Evolutionary conservation across 2,797 vertebrate species (phyloP).

Genomic region (Acrossocheilus wenchowensis): DNA sequence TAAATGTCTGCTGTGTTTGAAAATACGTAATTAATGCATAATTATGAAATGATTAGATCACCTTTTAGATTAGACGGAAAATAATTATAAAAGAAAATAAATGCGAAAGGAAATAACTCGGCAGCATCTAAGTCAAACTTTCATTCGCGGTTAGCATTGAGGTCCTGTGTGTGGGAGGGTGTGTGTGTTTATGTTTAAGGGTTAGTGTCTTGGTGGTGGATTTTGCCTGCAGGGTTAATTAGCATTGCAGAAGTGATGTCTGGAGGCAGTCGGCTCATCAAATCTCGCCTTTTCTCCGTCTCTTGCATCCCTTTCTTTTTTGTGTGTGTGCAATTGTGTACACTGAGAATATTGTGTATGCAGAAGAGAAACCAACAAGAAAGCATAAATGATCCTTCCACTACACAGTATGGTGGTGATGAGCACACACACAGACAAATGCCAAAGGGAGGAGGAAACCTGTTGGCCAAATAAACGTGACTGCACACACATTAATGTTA

Average conservation of each 20-base stretch:
- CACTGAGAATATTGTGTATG: constrained; percentile 44
- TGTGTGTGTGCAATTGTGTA: constrained; percentile 41
- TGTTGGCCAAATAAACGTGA: constrained; percentile 63
- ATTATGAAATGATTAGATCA: constrained; percentile 8
- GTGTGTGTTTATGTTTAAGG: constrained; percentile 44
- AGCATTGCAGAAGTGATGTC: constrained; percentile 78
- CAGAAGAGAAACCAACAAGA: constrained; percentile 44
- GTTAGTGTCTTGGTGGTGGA: constrained; percentile 52
- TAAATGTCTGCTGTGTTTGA: neutral
- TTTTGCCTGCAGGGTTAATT: constrained; percentile 70
- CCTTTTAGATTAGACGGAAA: neutral
- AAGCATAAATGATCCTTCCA: constrained; percentile 36
- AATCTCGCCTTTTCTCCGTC: constrained; percentile 63
- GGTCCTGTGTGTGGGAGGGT: constrained; percentile 18
- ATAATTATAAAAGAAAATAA: neutral
- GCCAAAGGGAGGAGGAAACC: constrained; percentile 47
- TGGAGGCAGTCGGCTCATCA: constrained; percentile 76
- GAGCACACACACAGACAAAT: constrained; percentile 37
- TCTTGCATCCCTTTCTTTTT: constrained; percentile 11
- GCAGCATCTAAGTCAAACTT: constrained; percentile 15
- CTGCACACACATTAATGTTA: constrained; percentile 57
- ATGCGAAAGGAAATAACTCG: neutral
- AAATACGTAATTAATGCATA: constrained; percentile 11
- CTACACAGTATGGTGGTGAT: constrained; percentile 26
- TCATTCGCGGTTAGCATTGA: neutral